Percentiles rank a stretch among this genome's conserved stretches.
These are phyloP conservation scores for Drepana arcuata DNA, from an alignment of 1,140 invertebrate species.

Conservation along the genomic window DNA sequence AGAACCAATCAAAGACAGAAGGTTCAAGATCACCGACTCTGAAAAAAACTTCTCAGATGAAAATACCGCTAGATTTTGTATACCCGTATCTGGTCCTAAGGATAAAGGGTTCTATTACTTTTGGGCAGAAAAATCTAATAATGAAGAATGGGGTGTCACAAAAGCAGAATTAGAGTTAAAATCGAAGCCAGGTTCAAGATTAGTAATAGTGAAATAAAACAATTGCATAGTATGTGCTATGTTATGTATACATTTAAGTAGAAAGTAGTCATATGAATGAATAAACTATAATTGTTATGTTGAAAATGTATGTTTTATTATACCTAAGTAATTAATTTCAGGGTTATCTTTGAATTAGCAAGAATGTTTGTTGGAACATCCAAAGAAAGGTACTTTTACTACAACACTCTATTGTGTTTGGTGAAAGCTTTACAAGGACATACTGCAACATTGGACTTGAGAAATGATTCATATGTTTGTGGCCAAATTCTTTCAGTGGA, in stretches of 20 bases:
- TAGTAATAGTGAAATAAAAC: conserved; percentile 49
- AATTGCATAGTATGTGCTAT: background rate
- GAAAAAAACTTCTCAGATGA: conserved; percentile 72
- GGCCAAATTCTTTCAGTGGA: conserved; percentile 74
- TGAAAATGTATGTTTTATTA: background rate
- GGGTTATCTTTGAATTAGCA: background rate
- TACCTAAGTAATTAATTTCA: background rate
- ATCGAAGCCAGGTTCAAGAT: conserved; percentile 62
- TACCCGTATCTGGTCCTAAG: conserved; percentile 75
- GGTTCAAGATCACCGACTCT: conserved; percentile 71
- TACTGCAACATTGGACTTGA: conserved; percentile 77
- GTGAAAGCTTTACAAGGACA: conserved; percentile 76
- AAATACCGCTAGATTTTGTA: conserved; percentile 71
- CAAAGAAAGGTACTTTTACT: conserved; percentile 69
- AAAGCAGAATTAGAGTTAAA: conserved; percentile 72
- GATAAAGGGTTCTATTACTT: conserved; percentile 73
- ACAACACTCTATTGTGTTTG: conserved; percentile 75
- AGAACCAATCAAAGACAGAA: conserved; percentile 76
- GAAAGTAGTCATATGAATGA: too few species aligned
- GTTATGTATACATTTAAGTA: too few species aligned
- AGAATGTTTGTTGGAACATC: conserved; percentile 44
- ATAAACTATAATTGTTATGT: too few species aligned
- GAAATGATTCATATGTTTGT: conserved; percentile 76
- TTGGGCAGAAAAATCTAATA: conserved; percentile 64
- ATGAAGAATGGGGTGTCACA: conserved; percentile 62